Evolutionary conservation across 1,140 invertebrate genomes (phyloP).

Genomic region (Formica selysi): DNA sequence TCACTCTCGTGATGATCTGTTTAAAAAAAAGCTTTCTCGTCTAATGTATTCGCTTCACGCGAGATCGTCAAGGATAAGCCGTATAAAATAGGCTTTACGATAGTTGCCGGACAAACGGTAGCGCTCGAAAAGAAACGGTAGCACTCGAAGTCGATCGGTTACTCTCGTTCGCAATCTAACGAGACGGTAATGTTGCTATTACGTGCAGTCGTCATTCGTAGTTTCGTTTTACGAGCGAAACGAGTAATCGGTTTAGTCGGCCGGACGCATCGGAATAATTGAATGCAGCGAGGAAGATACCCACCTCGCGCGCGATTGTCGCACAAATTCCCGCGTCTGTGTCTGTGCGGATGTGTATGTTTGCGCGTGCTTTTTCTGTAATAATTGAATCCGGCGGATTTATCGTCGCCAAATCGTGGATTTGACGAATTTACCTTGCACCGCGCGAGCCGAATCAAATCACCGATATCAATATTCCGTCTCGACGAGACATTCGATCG

Average conservation of each 20-base stretch:
- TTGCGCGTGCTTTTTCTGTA: slow-evolving; percentile 26
- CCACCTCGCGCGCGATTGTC: slow-evolving; percentile 34
- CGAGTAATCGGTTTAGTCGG: slow-evolving; percentile 65
- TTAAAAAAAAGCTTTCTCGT: neutral
- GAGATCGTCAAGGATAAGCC: slow-evolving; percentile 4
- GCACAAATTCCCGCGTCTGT: slow-evolving; percentile 34
- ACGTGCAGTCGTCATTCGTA: slow-evolving; percentile 30
- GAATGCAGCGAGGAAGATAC: slow-evolving; percentile 32
- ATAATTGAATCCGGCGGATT: slow-evolving; percentile 58
- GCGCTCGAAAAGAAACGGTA: slow-evolving; percentile 24
- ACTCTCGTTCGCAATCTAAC: slow-evolving; percentile 35
- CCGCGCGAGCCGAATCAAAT: slow-evolving; percentile 51
- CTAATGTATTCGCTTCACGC: neutral
- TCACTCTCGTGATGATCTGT: neutral
- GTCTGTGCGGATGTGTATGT: too few relatives aligned
- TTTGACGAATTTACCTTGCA: slow-evolving; percentile 55
- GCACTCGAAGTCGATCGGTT: slow-evolving; percentile 42
- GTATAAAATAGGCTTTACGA: slow-evolving; percentile 13
- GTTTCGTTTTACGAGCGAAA: slow-evolving; percentile 60
- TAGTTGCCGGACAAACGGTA: slow-evolving; percentile 21
- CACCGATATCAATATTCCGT: slow-evolving; percentile 53
- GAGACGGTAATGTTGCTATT: slow-evolving; percentile 56
- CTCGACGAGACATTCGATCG: slow-evolving; percentile 44
- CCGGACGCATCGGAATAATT: slow-evolving; percentile 55
- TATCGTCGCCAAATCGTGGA: slow-evolving; percentile 55